Evolutionary conservation across 2,888 invertebrate genomes (phyloP).

Genomic region (Ophion costatus): DNA sequence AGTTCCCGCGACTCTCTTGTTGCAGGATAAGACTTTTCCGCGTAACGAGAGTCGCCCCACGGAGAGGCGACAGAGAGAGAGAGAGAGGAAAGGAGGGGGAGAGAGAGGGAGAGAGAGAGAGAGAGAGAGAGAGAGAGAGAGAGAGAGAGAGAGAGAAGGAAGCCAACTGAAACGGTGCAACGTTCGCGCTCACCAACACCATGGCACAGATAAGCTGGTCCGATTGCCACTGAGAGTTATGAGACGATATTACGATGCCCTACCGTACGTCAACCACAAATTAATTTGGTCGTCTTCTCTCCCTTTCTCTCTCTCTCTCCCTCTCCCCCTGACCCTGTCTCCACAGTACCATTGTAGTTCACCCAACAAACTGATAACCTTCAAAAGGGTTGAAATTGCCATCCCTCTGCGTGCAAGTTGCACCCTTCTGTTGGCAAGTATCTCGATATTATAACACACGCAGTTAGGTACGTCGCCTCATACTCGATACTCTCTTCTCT

Average conservation of each 20-base stretch:
- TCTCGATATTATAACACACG: background rate
- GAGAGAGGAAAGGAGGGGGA: slow-evolving; percentile 10
- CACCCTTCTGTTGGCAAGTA: background rate
- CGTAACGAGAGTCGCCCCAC: slow-evolving; percentile 54
- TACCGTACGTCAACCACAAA: slow-evolving; percentile 79
- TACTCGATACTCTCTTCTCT: slow-evolving; percentile 34
- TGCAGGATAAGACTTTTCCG: slow-evolving; percentile 81
- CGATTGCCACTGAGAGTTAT: slow-evolving; percentile 82
- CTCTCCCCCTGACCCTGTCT: background rate
- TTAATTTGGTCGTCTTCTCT: slow-evolving; percentile 78
- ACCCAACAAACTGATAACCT: background rate
- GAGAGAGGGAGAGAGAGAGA: slow-evolving; percentile 2
- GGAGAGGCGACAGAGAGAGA: background rate
- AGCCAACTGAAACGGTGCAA: slow-evolving; percentile 81
- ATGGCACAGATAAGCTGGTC: slow-evolving; percentile 78
- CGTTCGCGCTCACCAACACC: slow-evolving; percentile 69
- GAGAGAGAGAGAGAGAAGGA: background rate
- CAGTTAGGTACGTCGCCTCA: slow-evolving; percentile 35
- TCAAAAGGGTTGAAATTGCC: background rate
- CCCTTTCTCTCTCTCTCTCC: background rate
- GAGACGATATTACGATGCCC: slow-evolving; percentile 81
- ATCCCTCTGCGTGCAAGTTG: background rate
- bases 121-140: slow-evolving; percentile 56
- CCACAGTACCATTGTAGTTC: background rate
- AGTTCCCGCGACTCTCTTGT: slow-evolving; percentile 47